Conservation (phyloP, 1,140 invertebrate genomes). For the Brachionus asplanchnoidis region DNA sequence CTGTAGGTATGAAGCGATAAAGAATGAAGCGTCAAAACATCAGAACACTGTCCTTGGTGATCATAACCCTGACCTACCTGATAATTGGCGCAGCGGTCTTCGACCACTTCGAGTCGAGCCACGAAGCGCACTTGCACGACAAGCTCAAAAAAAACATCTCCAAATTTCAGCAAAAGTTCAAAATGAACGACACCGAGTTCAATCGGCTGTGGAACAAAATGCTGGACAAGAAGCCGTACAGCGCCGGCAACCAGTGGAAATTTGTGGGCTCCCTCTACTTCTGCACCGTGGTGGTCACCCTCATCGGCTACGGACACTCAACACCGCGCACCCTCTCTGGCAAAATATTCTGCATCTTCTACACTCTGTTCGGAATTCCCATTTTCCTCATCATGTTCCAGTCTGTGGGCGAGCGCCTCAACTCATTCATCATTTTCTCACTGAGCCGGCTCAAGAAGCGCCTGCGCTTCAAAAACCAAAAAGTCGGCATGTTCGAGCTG, state of each 20-base stretch:
- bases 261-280: constrained; percentile 43
- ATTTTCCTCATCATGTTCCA: constrained; percentile 97
- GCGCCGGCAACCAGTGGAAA: constrained; percentile 42
- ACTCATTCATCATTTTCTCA: constrained; percentile 87
- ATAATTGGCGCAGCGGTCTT: constrained; percentile 43
- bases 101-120: constrained; percentile 38
- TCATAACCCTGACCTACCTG: constrained; percentile 42
- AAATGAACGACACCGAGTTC: constrained; percentile 41
- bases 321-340: constrained; percentile 52
- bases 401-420: constrained; percentile 90
- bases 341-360: constrained; percentile 57
- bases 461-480: constrained; percentile 60
- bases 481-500: constrained; percentile 43
- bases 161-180: background rate
- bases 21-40: constrained; percentile 42
- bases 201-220: constrained; percentile 26
- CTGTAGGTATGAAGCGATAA: background rate
- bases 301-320: constrained; percentile 51
- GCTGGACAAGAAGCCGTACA: constrained; percentile 40
- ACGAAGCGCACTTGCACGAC: background rate
- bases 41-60: constrained; percentile 40
- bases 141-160: background rate
- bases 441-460: constrained; percentile 77
- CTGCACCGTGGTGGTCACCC: constrained; percentile 41
- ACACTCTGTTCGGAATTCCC: constrained; percentile 59